These are phyloP conservation scores for Gymnoscelis rufifasciata DNA, from an alignment of 2,888 invertebrate genomes.

Conservation along the genomic window DNA sequence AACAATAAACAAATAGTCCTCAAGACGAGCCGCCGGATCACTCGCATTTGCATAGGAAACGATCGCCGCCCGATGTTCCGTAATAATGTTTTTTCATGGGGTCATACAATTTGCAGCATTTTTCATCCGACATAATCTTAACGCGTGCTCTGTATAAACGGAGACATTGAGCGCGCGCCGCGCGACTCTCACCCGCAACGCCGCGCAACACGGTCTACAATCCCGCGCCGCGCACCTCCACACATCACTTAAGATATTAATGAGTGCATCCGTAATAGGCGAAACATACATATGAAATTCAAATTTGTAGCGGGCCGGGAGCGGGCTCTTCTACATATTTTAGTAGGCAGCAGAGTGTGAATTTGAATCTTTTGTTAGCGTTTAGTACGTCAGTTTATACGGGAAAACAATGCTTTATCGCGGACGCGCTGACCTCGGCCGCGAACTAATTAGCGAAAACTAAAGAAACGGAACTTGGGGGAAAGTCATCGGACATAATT, in stretches of 20 bases:
- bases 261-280: slow-evolving; percentile 78
- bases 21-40: slow-evolving; percentile 23
- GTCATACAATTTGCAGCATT: slow-evolving; percentile 75
- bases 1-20: slow-evolving; percentile 30
- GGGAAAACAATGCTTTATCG: slow-evolving; percentile 59
- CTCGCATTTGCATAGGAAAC: slow-evolving; percentile 71
- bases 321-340: slow-evolving; percentile 76
- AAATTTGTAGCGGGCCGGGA: slow-evolving; percentile 75
- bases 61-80: slow-evolving; percentile 54
- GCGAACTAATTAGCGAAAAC: slow-evolving; percentile 64
- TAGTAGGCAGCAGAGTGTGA: slow-evolving; percentile 77
- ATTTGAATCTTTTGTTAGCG: slow-evolving; percentile 78
- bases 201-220: slow-evolving; percentile 45
- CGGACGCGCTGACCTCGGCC: not conserved
- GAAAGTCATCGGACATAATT: slow-evolving; percentile 78
- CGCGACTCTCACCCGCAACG: slow-evolving; percentile 32
- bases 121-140: slow-evolving; percentile 72
- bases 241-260: slow-evolving; percentile 79
- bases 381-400: slow-evolving; percentile 63
- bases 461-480: slow-evolving; percentile 68
- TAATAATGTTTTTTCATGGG: slow-evolving; percentile 74
- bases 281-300: slow-evolving; percentile 79
- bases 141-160: slow-evolving; percentile 62
- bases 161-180: slow-evolving; percentile 34
- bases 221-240: slow-evolving; percentile 46